Conservation (phyloP, 1,140 invertebrate genomes). For the Bicyclus anynana region DNA sequence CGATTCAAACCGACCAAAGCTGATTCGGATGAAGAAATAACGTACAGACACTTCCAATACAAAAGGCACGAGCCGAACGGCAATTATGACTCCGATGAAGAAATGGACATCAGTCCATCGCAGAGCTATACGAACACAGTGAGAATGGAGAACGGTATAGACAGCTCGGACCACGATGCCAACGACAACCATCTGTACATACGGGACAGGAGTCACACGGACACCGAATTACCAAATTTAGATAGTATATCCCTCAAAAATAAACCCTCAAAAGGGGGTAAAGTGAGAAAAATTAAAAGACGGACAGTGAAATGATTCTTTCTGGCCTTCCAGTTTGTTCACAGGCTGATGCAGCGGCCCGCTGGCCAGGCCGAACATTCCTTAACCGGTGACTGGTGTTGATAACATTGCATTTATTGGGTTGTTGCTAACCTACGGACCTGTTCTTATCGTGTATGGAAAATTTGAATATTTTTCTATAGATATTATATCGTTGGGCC, state of each 20-base stretch:
- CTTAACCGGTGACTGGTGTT: constrained; percentile 48
- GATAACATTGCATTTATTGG: constrained; percentile 29
- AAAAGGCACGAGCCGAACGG: constrained; percentile 57
- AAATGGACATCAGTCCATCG: constrained; percentile 37
- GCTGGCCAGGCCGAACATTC: constrained; percentile 38
- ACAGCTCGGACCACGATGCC: constrained; percentile 56
- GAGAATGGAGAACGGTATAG: constrained; percentile 53
- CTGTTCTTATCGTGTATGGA: constrained; percentile 2
- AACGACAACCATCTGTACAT: constrained; percentile 46
- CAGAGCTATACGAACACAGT: constrained; percentile 12
- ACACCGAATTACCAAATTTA: constrained; percentile 50
- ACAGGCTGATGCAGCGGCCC: constrained; percentile 48
- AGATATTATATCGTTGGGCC: constrained; percentile 16
- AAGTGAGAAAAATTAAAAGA: constrained; percentile 59
- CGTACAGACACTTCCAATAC: constrained; percentile 44
- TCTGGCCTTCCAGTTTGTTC: constrained; percentile 62
- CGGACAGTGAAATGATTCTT: constrained; percentile 73
- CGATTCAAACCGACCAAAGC: constrained; percentile 34
- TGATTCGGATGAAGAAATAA: constrained; percentile 60
- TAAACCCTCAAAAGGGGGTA: constrained; percentile 47
- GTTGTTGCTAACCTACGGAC: constrained; percentile 12
- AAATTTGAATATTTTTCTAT: constrained; percentile 29
- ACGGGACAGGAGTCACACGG: constrained; percentile 24
- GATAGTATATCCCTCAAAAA: constrained; percentile 56
- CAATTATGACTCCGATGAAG: constrained; percentile 57